Percentiles rank a stretch among this genome's conserved stretches.
phyloP scores from a whole-genome alignment of 2,113 vertebrate species.

The Kryptolebias marmoratus region DNA sequence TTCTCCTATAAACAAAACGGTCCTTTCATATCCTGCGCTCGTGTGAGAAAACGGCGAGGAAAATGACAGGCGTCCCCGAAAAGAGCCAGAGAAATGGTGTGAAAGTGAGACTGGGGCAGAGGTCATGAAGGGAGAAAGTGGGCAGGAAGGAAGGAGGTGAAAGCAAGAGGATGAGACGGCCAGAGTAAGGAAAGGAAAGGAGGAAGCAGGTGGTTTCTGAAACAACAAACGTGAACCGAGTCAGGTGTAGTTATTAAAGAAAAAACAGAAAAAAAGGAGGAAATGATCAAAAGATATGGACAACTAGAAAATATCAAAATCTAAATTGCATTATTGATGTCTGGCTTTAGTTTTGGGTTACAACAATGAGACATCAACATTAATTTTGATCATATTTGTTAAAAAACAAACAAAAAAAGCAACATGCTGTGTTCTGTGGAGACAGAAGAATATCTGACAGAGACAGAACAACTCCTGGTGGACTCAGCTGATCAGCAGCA shows the following conservation, averaged over 20 bases:
- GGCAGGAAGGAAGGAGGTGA: constrained; percentile 59
- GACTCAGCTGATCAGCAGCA: too few species aligned
- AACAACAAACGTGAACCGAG: constrained; percentile 36
- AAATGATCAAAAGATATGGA: too few species aligned
- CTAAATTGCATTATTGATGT: too few species aligned
- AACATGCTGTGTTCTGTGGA: too few species aligned
- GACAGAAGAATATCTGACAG: too few species aligned
- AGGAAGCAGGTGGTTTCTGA: constrained; percentile 70
- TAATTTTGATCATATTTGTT: too few species aligned
- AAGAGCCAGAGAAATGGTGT: constrained; percentile 62
- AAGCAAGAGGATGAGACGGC: constrained; percentile 32
- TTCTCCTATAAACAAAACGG: constrained; percentile 62
- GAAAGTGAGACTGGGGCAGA: constrained; percentile 66
- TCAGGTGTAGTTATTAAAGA: constrained; percentile 41
- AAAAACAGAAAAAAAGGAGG: too few species aligned
- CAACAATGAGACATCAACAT: too few species aligned
- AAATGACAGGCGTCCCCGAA: constrained; percentile 58
- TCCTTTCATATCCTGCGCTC: constrained; percentile 58
- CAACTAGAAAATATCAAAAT: too few species aligned
- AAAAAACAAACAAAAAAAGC: too few species aligned
- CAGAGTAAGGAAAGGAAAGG: constrained; percentile 33
- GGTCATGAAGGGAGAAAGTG: constrained; percentile 61
- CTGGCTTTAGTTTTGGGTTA: too few species aligned
- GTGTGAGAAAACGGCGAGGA: constrained; percentile 70
- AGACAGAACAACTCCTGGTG: too few species aligned